Evolutionary conservation across 1,140 invertebrate species (phyloP).

Genomic region (Pseudomyrmex gracilis): DNA sequence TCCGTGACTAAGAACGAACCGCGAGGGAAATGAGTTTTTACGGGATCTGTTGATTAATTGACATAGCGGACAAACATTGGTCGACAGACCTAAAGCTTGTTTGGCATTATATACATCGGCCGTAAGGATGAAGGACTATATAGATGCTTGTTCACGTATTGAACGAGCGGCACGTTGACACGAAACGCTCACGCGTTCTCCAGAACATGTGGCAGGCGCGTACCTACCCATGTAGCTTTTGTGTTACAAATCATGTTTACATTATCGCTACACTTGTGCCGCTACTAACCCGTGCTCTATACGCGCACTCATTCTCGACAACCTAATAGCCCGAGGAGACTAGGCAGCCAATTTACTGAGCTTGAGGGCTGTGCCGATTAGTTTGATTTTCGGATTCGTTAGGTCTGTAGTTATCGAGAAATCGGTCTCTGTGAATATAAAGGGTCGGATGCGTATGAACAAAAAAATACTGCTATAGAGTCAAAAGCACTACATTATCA

Average conservation of each 20-base stretch:
- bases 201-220: conserved; percentile 84
- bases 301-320: conserved; percentile 68
- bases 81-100: conserved; percentile 80
- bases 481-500: too few species aligned
- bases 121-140: conserved; percentile 71
- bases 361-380: conserved; percentile 64
- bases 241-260: conserved; percentile 85
- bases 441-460: background rate
- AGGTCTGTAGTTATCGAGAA: background rate
- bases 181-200: conserved; percentile 59
- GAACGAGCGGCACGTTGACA: conserved; percentile 69
- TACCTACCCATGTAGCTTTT: conserved; percentile 82
- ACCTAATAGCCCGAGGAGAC: conserved; percentile 83
- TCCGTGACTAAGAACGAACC: conserved; percentile 62
- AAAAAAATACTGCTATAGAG: background rate
- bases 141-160: conserved; percentile 63
- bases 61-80: conserved; percentile 79
- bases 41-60: conserved; percentile 82
- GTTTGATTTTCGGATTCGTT: conserved; percentile 68
- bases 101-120: conserved; percentile 76
- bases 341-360: conserved; percentile 69
- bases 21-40: conserved; percentile 73
- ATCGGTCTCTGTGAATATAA: background rate
- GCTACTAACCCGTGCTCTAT: conserved; percentile 63
- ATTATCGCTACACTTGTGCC: conserved; percentile 83